These are phyloP conservation scores for Amphimallon solstitiale DNA, from an alignment of 2,888 invertebrate species.

Conservation along the genomic window DNA sequence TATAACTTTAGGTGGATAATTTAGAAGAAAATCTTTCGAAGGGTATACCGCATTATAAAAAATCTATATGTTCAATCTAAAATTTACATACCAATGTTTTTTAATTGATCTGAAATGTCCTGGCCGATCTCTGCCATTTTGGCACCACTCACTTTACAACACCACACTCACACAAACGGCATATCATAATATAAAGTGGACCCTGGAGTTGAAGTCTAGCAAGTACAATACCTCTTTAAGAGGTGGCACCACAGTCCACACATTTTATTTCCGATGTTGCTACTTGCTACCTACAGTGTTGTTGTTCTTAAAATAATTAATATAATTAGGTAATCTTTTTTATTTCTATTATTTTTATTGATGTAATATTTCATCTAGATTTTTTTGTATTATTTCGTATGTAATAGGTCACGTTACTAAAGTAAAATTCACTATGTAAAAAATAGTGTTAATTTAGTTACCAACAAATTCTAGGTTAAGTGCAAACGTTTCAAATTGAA, in stretches of 20 bases:
- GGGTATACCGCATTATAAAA: not conserved
- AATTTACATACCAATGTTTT: constrained; percentile 59
- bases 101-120: constrained; percentile 60
- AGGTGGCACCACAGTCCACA: constrained; percentile 29
- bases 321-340: no score
- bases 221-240: constrained; percentile 8
- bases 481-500: no score
- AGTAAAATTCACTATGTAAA: no score
- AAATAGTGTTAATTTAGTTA: no score
- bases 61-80: constrained; percentile 33
- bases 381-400: no score
- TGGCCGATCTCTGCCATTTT: constrained; percentile 65
- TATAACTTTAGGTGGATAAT: constrained; percentile 56
- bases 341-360: no score
- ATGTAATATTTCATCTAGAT: no score
- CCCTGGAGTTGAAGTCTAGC: constrained; percentile 36
- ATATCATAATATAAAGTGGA: constrained; percentile 49
- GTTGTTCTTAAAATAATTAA: no score
- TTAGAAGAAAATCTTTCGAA: constrained; percentile 38
- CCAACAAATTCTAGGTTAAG: no score
- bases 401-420: no score
- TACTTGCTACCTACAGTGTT: no score
- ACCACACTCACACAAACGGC: constrained; percentile 56
- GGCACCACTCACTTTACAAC: constrained; percentile 56
- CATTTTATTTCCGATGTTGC: not conserved